Percentiles rank a stretch among this genome's conserved stretches.
Conservation (phyloP, 2,113 vertebrate genomes). For the Protobothrops mucrosquamatus region DNA sequence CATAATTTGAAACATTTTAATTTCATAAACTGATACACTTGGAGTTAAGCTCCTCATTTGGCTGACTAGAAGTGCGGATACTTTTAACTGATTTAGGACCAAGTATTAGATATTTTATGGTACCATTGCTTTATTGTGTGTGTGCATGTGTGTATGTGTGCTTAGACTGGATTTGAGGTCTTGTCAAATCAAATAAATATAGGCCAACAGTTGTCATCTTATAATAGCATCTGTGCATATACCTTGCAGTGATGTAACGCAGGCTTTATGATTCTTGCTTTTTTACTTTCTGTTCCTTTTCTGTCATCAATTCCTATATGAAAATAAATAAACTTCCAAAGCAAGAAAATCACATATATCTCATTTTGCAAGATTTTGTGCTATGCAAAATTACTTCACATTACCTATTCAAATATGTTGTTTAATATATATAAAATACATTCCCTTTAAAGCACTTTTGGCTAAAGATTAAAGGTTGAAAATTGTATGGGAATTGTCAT, state of each 20-base stretch:
- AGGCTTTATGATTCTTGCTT: neutral
- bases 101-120: neutral
- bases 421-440: neutral
- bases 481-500: neutral
- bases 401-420: neutral
- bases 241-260: neutral
- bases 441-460: neutral
- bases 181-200: neutral
- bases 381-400: neutral
- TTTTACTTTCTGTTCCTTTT: neutral
- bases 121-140: neutral
- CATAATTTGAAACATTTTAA: neutral
- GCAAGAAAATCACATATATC: neutral
- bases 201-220: neutral
- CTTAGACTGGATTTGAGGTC: neutral
- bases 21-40: neutral
- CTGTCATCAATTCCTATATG: neutral
- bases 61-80: neutral
- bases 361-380: neutral
- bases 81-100: neutral
- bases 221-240: neutral
- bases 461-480: neutral
- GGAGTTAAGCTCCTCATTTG: neutral
- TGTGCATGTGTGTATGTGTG: no score
- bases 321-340: neutral